Conservation (phyloP, 2,888 invertebrate genomes). For the Euplexia lucipara region DNA sequence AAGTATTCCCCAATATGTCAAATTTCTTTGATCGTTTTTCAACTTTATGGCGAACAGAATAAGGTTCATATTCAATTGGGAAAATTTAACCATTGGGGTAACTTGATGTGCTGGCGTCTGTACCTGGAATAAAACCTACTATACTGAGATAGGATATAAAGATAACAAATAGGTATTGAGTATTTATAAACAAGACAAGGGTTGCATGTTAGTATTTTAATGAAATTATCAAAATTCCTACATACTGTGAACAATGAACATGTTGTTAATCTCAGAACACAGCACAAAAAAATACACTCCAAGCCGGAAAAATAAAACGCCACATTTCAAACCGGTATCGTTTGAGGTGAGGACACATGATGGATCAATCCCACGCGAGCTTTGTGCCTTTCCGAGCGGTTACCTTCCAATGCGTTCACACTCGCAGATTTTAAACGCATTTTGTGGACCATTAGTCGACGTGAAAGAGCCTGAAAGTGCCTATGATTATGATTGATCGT, state of each 20-base stretch:
- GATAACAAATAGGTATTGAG: not conserved
- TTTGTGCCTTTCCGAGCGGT: conserved; percentile 89
- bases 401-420: conserved; percentile 86
- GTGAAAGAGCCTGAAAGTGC: conserved; percentile 89
- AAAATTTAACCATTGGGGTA: no score
- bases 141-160: no score
- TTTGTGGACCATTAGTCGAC: conserved; percentile 90
- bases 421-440: conserved; percentile 90
- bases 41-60: no score
- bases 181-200: no score
- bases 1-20: no score
- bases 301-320: conserved; percentile 40
- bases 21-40: no score
- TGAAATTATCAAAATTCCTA: not conserved
- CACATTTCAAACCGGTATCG: conserved; percentile 54
- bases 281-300: not conserved
- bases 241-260: no score
- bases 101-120: no score
- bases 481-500: conserved; percentile 90
- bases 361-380: conserved; percentile 82
- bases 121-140: no score
- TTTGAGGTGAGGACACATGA: conserved; percentile 81
- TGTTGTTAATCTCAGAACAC: not conserved
- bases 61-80: no score
- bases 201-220: no score